Evolutionary conservation across 1,140 invertebrate genomes (phyloP).

Genomic region (Eurosta solidaginis): DNA sequence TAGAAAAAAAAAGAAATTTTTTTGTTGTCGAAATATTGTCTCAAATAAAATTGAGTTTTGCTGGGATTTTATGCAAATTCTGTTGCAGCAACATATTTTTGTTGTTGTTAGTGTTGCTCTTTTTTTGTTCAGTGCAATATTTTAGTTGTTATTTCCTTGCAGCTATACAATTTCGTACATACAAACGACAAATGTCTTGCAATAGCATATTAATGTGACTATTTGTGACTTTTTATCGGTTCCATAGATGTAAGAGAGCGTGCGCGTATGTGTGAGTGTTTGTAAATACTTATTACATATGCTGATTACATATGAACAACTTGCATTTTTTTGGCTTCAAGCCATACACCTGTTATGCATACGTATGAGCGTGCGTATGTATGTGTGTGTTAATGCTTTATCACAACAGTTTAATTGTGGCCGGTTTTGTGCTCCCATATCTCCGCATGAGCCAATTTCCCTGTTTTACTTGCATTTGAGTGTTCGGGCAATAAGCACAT

Average conservation of each 20-base stretch:
- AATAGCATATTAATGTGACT: background rate
- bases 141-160: background rate
- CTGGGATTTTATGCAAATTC: background rate
- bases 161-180: background rate
- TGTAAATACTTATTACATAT: too few species aligned
- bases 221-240: background rate
- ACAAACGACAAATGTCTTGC: background rate
- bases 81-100: background rate
- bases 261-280: too few species aligned
- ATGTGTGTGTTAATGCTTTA: background rate
- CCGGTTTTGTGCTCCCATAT: background rate
- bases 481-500: background rate
- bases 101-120: background rate
- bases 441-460: background rate
- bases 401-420: background rate
- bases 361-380: background rate
- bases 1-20: background rate
- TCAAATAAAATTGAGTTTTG: background rate
- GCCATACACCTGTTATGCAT: background rate
- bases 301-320: too few species aligned
- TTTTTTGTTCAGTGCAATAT: background rate
- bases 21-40: background rate
- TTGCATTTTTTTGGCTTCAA: background rate
- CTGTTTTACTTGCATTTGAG: constrained; percentile 14
- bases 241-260: background rate